Evolutionary conservation across 2,888 invertebrate species (phyloP).

Genomic region (Macrophya annulata): DNA sequence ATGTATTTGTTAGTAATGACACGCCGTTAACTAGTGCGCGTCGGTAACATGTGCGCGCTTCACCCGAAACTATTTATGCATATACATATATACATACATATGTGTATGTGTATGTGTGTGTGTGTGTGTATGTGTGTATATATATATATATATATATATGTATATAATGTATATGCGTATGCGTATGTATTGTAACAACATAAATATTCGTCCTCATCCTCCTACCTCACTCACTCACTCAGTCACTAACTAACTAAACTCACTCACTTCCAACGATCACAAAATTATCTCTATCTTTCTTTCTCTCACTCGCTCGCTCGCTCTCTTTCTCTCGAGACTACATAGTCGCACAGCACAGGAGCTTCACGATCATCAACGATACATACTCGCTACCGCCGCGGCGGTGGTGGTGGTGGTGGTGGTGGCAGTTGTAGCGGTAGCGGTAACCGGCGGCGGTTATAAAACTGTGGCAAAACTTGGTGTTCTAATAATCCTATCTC

Average conservation of each 20-base stretch:
- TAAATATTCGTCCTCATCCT: not conserved
- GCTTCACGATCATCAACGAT: not conserved
- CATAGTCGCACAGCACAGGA: conserved; percentile 1
- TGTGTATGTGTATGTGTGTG: not conserved
- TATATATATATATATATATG: not conserved
- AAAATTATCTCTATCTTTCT: not conserved
- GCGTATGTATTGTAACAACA: not conserved
- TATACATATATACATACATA: not conserved
- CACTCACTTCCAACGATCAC: not conserved
- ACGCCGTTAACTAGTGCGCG: not conserved
- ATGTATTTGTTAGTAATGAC: conserved; percentile 11
- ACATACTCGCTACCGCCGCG: not conserved
- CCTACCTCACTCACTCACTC: not conserved
- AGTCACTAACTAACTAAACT: not conserved
- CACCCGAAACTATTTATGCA: conserved; percentile 6
- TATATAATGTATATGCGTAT: not conserved
- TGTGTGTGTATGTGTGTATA: not conserved
- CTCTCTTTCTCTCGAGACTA: not conserved
- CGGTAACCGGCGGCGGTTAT: not conserved
- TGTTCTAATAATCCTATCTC: not conserved
- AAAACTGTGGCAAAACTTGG: not conserved
- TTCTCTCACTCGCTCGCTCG: not conserved
- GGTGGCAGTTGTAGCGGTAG: too few species aligned
- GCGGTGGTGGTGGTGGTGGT: not conserved
- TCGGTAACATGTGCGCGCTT: not conserved